Conservation (phyloP, 1,140 invertebrate genomes). For the Caerostris extrusa region DNA sequence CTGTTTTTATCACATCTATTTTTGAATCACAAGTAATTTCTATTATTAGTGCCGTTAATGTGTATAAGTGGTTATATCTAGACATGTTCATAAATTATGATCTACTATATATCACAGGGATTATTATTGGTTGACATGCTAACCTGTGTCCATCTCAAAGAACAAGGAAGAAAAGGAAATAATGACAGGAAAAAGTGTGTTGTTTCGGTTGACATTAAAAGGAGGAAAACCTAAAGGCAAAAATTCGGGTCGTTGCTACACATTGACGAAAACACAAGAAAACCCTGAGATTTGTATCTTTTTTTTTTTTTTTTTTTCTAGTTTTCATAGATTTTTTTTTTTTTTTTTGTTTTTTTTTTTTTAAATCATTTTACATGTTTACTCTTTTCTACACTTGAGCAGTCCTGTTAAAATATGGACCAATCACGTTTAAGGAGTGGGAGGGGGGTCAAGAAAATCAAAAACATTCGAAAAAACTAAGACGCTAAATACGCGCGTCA, state of each 20-base stretch:
- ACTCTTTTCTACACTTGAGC: slow-evolving; percentile 55
- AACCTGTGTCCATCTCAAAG: too few species aligned
- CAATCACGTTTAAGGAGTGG: neutral
- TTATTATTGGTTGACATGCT: too few species aligned
- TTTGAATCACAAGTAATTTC: too few species aligned
- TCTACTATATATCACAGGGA: too few species aligned
- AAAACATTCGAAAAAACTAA: slow-evolving; percentile 45
- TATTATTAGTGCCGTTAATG: too few species aligned
- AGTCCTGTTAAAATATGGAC: slow-evolving; percentile 77
- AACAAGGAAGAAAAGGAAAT: too few species aligned
- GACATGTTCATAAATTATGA: too few species aligned
- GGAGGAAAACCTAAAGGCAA: slow-evolving; percentile 56
- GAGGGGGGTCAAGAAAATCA: neutral
- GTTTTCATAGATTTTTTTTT: slow-evolving; percentile 49
- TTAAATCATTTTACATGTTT: slow-evolving; percentile 14
- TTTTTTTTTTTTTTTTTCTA: slow-evolving; percentile 69
- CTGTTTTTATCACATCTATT: too few species aligned
- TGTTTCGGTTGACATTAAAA: neutral
- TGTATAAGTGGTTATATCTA: too few species aligned
- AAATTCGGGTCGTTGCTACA: slow-evolving; percentile 73
- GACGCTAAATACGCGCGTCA: slow-evolving; percentile 59
- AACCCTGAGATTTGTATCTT: slow-evolving; percentile 74
- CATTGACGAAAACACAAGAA: slow-evolving; percentile 76
- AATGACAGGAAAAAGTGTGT: neutral
- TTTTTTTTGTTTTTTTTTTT: slow-evolving; percentile 35